A percentile compares a stretch with the other conserved stretches of the same genome.
Conservation (phyloP, 2,888 invertebrate genomes). For the Neocrepidodera transversa region DNA sequence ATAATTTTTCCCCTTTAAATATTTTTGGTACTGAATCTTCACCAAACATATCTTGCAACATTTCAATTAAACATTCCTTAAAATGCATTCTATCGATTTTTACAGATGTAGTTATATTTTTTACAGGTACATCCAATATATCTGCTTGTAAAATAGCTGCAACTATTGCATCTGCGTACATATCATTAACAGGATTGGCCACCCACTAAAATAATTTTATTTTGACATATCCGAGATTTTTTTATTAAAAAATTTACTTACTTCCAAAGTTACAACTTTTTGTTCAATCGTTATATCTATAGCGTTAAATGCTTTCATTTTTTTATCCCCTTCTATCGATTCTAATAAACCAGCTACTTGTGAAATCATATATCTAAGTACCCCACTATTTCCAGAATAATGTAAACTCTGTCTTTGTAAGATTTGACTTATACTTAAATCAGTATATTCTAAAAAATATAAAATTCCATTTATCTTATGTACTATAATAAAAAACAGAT, state of each 20-base stretch:
- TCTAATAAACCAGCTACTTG: conserved; percentile 81
- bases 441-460: conserved; percentile 82
- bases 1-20: conserved; percentile 87
- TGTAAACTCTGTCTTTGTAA: conserved; percentile 91
- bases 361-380: conserved; percentile 77
- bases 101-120: conserved; percentile 67
- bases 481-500: conserved; percentile 9
- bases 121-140: conserved; percentile 68
- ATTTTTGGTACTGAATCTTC: conserved; percentile 92
- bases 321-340: conserved; percentile 71
- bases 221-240: neutral
- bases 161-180: conserved; percentile 96
- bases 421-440: conserved; percentile 91
- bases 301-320: conserved; percentile 81
- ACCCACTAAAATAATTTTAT: conserved; percentile 72
- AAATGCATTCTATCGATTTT: conserved; percentile 92
- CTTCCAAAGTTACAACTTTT: conserved; percentile 82
- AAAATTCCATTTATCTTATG: neutral
- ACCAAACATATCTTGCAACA: conserved; percentile 94
- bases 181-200: conserved; percentile 94
- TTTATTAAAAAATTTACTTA: conserved; percentile 20
- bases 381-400: conserved; percentile 77
- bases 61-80: conserved; percentile 89
- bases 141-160: conserved; percentile 88
- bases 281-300: conserved; percentile 84